Conservation (phyloP, 2,113 vertebrate species). For the Gopherus flavomarginatus region DNA sequence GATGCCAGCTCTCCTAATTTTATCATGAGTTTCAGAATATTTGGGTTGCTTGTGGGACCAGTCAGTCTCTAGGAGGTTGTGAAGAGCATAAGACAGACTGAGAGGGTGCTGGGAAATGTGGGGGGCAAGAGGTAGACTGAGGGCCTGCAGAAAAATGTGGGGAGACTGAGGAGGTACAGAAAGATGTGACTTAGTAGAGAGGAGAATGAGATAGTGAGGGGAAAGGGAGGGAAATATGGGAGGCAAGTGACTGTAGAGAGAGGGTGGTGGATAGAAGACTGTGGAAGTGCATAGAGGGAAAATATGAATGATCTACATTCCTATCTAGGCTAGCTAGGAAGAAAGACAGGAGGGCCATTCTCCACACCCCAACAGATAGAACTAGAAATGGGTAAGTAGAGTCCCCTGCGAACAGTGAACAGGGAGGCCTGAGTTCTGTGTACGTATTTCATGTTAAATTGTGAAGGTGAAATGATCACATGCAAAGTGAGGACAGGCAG, state of each 20-base stretch:
- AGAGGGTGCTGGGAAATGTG: background rate
- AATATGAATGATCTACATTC: background rate
- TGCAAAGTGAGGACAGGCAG: background rate
- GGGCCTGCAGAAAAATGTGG: background rate
- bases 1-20: background rate
- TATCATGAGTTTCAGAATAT: background rate
- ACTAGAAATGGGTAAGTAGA: background rate
- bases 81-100: background rate
- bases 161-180: background rate
- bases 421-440: background rate
- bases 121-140: background rate
- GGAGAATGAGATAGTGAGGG: background rate
- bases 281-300: background rate
- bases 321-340: background rate
- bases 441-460: background rate
- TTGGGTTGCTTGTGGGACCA: background rate
- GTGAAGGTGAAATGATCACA: background rate
- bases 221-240: too few relatives aligned
- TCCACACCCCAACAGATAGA: background rate
- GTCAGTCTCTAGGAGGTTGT: background rate
- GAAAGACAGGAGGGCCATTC: background rate
- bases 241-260: background rate
- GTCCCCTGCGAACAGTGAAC: background rate
- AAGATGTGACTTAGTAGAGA: background rate
- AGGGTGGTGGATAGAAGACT: background rate